Evolutionary conservation across 1,140 invertebrate genomes (phyloP).

Genomic region (Eciton burchellii): DNA sequence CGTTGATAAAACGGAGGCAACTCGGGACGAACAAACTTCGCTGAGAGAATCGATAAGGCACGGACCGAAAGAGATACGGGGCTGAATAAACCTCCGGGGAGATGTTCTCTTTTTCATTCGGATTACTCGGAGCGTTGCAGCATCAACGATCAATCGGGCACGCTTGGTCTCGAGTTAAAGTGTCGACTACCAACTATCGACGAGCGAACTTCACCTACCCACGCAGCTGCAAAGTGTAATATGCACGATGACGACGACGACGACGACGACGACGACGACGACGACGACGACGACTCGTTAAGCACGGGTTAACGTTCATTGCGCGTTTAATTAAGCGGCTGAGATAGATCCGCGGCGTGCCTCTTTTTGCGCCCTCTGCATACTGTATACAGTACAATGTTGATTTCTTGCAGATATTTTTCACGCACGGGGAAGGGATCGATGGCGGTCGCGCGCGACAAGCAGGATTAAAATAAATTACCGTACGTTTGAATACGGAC

Average conservation of each 20-base stretch:
- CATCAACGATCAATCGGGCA: background rate
- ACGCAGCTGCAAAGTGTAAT: background rate
- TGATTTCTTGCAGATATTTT: conserved; percentile 8
- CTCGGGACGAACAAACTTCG: too few relatives aligned
- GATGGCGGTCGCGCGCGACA: conserved; percentile 5
- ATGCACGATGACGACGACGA: too few relatives aligned
- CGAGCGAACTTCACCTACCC: conserved; percentile 28
- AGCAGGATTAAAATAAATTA: conserved; percentile 55
- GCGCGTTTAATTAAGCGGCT: conserved; percentile 19
- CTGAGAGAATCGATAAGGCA: too few relatives aligned
- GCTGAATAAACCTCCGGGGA: too few relatives aligned
- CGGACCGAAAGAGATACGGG: too few relatives aligned
- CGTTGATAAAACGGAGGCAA: too few relatives aligned
- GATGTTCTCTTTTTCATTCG: background rate
- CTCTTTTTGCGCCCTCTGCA: background rate
- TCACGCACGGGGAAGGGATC: conserved; percentile 20
- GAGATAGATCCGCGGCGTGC: conserved; percentile 1
- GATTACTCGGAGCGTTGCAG: background rate
- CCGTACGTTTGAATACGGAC: conserved; percentile 46
- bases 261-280: background rate
- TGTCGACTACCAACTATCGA: conserved; percentile 1
- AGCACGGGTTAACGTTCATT: background rate
- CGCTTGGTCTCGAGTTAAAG: background rate
- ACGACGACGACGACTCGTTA: background rate
- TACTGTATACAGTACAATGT: background rate